phyloP scores from a whole-genome alignment of 2,797 vertebrate species.

The Diplodus sargus region DNA sequence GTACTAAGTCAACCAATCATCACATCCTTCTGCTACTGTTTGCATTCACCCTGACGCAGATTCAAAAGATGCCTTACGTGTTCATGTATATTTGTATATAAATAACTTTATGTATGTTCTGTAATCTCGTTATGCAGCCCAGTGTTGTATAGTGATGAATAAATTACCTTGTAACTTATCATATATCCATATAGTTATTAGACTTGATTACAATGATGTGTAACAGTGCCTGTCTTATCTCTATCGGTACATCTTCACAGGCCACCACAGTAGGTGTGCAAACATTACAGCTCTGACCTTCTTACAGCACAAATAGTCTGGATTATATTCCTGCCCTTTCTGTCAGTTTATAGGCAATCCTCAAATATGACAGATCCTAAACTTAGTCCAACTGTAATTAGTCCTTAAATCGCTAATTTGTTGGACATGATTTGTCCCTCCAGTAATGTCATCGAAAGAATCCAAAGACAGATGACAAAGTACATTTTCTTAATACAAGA shows the following conservation, averaged over 20 bases:
- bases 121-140: too few species aligned
- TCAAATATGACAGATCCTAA: conserved; percentile 1
- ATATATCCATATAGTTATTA: too few species aligned
- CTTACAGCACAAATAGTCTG: background rate
- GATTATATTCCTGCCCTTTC: background rate
- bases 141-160: too few species aligned
- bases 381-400: conserved; percentile 1
- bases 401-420: conserved; percentile 6
- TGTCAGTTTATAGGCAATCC: conserved; percentile 3
- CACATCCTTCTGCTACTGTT: too few species aligned
- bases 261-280: conserved; percentile 3
- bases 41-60: too few species aligned
- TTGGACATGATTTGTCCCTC: conserved; percentile 14
- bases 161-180: too few species aligned
- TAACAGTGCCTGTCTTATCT: background rate
- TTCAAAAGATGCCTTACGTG: too few species aligned
- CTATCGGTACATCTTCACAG: background rate
- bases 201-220: background rate
- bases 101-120: too few species aligned
- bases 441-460: conserved; percentile 2
- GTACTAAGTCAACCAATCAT: too few species aligned
- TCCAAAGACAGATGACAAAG: background rate
- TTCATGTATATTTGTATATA: too few species aligned
- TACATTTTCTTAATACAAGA: background rate
- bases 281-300: conserved; percentile 33